phyloP scores from a whole-genome alignment of 2,797 vertebrate species.

The Sus cebifrons region DNA sequence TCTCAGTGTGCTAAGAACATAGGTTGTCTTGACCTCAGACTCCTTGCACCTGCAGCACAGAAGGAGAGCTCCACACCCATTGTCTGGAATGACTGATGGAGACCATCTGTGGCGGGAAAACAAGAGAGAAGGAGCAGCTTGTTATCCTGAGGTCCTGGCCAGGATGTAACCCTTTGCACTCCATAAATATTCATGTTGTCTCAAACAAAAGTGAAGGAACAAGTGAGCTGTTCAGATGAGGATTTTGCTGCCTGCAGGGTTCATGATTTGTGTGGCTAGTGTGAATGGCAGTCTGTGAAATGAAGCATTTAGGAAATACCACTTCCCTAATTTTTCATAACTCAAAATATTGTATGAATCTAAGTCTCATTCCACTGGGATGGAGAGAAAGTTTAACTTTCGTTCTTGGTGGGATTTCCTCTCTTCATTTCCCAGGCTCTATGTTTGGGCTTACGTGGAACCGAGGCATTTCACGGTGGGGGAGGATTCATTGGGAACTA shows the following conservation, averaged over 20 bases:
- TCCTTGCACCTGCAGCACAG: neutral
- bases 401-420: neutral
- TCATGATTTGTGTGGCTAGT: neutral
- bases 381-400: neutral
- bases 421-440: neutral
- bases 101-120: neutral
- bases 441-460: neutral
- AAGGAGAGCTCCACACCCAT: neutral
- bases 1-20: neutral
- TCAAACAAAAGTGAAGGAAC: neutral
- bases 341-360: neutral
- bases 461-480: neutral
- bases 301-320: neutral
- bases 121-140: neutral
- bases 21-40: neutral
- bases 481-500: neutral
- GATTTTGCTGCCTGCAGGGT: neutral
- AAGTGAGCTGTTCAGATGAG: neutral
- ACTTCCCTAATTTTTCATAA: neutral
- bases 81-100: too few relatives aligned
- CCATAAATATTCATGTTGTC: neutral
- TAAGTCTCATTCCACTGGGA: neutral
- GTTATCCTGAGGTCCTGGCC: neutral
- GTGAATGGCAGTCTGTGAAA: neutral
- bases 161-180: neutral